Conservation (phyloP, 2,113 vertebrate species). For the Glaucomys volans region DNA sequence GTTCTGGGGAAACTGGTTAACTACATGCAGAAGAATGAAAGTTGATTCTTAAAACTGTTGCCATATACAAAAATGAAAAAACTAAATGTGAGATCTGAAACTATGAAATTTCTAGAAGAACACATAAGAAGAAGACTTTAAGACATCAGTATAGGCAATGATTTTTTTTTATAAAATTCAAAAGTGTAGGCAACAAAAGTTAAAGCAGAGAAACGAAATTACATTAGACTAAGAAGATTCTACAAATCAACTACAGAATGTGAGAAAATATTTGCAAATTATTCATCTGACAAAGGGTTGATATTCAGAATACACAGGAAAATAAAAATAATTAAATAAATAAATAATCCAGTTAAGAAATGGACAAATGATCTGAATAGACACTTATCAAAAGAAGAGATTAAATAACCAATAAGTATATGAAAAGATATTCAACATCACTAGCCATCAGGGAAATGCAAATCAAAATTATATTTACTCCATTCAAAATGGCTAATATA, state of each 20-base stretch:
- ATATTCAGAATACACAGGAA: neutral
- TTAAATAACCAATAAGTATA: neutral
- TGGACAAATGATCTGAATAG: neutral
- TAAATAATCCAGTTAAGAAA: neutral
- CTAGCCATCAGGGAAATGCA: neutral
- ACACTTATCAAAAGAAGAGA: neutral
- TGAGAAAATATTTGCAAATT: neutral
- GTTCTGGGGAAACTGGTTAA: neutral
- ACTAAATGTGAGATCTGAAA: neutral
- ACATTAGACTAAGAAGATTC: neutral
- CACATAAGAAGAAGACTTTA: neutral
- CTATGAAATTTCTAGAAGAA: neutral
- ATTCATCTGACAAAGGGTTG: neutral
- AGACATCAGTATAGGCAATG: neutral
- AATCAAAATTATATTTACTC: neutral
- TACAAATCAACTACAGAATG: neutral
- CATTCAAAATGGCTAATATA: neutral
- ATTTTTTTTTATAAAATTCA: neutral
- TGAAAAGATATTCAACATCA: neutral
- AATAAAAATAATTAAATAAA: neutral
- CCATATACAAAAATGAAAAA: neutral
- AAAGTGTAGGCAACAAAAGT: neutral
- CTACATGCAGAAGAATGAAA: neutral
- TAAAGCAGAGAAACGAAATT: neutral
- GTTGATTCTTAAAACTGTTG: neutral